Evolutionary conservation across 2,888 invertebrate genomes (phyloP).

Genomic region (Kryphioiulus occultus): DNA sequence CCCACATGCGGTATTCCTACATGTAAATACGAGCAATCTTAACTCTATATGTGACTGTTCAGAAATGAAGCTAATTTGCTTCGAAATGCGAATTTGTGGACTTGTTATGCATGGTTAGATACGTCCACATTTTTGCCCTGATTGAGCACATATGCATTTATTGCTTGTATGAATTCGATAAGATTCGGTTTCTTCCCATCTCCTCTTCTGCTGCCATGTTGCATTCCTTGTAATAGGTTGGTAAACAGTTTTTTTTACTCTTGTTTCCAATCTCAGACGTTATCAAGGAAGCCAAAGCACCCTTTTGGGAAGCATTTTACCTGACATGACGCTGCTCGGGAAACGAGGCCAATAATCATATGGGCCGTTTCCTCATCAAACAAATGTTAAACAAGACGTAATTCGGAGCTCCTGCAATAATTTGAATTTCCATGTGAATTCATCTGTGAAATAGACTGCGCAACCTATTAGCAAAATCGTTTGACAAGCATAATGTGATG

Average conservation of each 20-base stretch:
- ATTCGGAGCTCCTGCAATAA: background rate
- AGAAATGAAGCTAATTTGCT: too few relatives aligned
- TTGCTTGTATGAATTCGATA: too few relatives aligned
- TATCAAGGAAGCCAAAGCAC: background rate
- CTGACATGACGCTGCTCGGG: background rate
- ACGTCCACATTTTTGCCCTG: background rate
- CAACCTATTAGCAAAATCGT: background rate
- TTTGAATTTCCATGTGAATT: slow-evolving; percentile 14
- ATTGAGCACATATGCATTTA: background rate
- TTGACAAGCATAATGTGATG: slow-evolving; percentile 13
- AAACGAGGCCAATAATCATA: slow-evolving; percentile 11
- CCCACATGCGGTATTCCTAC: too few relatives aligned
- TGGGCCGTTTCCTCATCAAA: slow-evolving; percentile 1
- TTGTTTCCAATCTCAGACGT: background rate
- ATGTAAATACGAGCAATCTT: too few relatives aligned
- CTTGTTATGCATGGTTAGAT: background rate
- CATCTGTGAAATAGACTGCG: slow-evolving; percentile 13
- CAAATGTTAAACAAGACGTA: slow-evolving; percentile 19
- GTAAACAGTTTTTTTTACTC: background rate
- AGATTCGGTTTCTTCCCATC: background rate
- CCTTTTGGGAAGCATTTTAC: background rate
- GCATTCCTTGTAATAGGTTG: background rate
- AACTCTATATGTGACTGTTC: too few relatives aligned
- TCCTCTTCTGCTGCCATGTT: background rate
- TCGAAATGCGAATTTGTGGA: too few relatives aligned